Conservation (phyloP, 2,888 invertebrate species). For the Conchocele bisecta region DNA sequence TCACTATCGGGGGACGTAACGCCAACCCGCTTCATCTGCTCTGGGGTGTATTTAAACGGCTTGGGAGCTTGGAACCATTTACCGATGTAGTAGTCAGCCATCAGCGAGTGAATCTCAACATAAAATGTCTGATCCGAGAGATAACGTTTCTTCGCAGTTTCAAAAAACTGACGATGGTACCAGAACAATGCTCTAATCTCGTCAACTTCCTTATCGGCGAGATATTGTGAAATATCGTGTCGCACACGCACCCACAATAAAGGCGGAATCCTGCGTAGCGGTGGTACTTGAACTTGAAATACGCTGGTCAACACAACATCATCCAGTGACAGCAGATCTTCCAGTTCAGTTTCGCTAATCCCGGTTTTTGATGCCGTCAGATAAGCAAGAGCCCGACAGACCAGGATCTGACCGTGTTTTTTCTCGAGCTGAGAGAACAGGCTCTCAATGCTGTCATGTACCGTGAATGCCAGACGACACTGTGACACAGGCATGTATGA, state of each 20-base stretch:
- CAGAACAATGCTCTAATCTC: slow-evolving; percentile 75
- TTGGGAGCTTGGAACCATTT: slow-evolving; percentile 76
- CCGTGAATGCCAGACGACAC: slow-evolving; percentile 60
- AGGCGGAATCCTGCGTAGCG: slow-evolving; percentile 76
- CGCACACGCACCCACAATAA: slow-evolving; percentile 74
- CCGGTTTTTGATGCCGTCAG: slow-evolving; percentile 73
- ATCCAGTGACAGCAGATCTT: slow-evolving; percentile 78
- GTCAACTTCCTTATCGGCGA: slow-evolving; percentile 75
- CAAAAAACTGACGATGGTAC: slow-evolving; percentile 79
- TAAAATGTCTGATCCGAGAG: slow-evolving; percentile 51
- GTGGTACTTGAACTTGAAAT: slow-evolving; percentile 76
- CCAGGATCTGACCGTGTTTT: slow-evolving; percentile 72
- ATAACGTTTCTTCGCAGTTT: slow-evolving; percentile 70
- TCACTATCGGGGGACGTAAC: slow-evolving; percentile 59
- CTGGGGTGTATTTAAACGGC: slow-evolving; percentile 70
- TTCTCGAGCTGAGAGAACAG: slow-evolving; percentile 73
- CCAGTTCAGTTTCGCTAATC: slow-evolving; percentile 75
- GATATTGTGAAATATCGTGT: slow-evolving; percentile 71
- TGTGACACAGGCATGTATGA: slow-evolving; percentile 69
- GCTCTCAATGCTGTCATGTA: slow-evolving; percentile 74
- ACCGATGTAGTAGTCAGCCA: slow-evolving; percentile 79
- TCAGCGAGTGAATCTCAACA: slow-evolving; percentile 69
- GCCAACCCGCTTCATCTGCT: slow-evolving; percentile 61
- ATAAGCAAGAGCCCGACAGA: slow-evolving; percentile 72
- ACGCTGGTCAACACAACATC: slow-evolving; percentile 73